These are phyloP conservation scores for Leucosticte australis DNA, from an alignment of 2,113 vertebrate genomes.

Conservation along the genomic window DNA sequence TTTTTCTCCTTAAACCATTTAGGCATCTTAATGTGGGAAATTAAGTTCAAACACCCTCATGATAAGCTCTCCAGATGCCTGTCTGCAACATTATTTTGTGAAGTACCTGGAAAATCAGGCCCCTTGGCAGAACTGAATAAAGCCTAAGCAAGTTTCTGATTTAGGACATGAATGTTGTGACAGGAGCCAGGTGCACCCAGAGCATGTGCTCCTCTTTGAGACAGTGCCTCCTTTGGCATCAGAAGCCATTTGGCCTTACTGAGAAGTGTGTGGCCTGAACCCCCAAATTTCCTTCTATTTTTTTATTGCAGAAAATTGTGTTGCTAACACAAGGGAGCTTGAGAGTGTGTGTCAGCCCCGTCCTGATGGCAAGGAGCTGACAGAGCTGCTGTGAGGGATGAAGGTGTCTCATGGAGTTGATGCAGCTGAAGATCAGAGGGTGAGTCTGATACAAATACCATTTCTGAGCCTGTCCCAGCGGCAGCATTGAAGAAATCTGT, in stretches of 20 bases:
- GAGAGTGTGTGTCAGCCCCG: fast-evolving
- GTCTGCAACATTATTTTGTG: not conserved
- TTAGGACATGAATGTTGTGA: not conserved
- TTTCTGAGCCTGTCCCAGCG: not conserved
- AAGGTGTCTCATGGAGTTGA: not conserved
- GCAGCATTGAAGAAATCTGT: not conserved
- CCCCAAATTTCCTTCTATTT: not conserved
- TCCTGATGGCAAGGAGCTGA: not conserved
- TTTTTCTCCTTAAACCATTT: not conserved
- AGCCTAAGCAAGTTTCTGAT: not conserved
- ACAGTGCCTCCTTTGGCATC: not conserved
- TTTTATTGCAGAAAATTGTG: not conserved
- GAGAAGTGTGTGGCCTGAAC: not conserved
- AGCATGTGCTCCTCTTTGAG: not conserved
- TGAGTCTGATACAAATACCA: not conserved
- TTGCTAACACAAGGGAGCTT: not conserved
- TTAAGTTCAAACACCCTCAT: not conserved
- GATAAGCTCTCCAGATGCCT: not conserved
- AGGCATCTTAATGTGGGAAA: not conserved
- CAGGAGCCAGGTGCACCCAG: not conserved
- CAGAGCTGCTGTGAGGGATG: fast-evolving
- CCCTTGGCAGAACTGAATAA: not conserved
- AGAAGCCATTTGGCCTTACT: not conserved
- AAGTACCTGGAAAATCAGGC: not conserved
- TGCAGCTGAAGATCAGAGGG: not conserved